Percentiles rank a stretch among this genome's conserved stretches.
These are phyloP conservation scores for Istiophorus platypterus DNA, from an alignment of 2,113 vertebrate genomes.

Conservation along the genomic window DNA sequence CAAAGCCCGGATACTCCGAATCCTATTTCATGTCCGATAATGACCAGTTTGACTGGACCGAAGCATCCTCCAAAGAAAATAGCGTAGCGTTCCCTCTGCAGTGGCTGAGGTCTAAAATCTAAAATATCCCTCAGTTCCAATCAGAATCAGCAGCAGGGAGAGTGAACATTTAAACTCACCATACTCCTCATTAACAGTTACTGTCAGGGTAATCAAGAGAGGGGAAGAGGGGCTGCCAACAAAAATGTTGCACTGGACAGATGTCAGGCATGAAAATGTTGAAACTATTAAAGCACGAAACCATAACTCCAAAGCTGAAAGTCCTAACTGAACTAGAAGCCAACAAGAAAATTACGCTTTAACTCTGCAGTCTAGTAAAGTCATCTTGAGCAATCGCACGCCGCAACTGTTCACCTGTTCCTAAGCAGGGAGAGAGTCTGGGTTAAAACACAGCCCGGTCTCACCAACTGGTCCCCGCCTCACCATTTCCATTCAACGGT, in stretches of 20 bases:
- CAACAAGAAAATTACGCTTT: not conserved
- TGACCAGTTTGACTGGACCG: not conserved
- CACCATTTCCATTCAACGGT: too few species aligned
- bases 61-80: conserved; percentile 2
- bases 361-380: not conserved
- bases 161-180: conserved; percentile 17
- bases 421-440: too few species aligned
- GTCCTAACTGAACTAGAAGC: not conserved
- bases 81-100: conserved; percentile 15
- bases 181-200: conserved; percentile 17
- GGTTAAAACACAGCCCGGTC: too few species aligned
- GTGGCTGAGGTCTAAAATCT: not conserved
- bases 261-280: conserved; percentile 3
- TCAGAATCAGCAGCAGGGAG: not conserved
- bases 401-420: too few species aligned
- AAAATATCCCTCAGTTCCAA: conserved; percentile 23
- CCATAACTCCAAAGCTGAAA: not conserved
- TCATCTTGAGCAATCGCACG: not conserved
- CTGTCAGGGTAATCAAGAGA: conserved; percentile 32
- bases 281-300: conserved; percentile 18
- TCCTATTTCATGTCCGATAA: conserved; percentile 46
- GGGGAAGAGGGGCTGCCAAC: conserved; percentile 6
- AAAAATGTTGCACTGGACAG: not conserved
- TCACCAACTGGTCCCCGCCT: too few species aligned
- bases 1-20: conserved; percentile 35